Base-by-base conservation (phyloP, 37 sponge, comb jelly and placozoan genomes). In the Petrosia ficiformis region DNA sequence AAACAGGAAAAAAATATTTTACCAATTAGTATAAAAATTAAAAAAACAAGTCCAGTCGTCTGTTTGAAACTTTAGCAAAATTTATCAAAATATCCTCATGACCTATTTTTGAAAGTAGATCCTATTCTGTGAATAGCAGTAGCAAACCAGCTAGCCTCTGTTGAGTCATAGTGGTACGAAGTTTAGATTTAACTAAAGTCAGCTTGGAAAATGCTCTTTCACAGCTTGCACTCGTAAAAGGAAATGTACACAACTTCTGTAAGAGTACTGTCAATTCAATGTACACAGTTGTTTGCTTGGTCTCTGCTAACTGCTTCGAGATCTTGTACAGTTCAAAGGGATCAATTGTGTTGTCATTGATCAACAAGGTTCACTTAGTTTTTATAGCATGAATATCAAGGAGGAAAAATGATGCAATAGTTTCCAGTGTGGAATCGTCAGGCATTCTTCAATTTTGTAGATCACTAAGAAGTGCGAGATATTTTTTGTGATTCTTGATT, bases 271-370 rank as follows among this genome's bases (percentile, higher is more conserved):
- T 72, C 4, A 72, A 32, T 72, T 72, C 73, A 72, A 42, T 44
- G 56, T 72, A 72, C 41, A 72, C 73, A 72, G 41, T 30, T 44
- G 73, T 72, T 72, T 56, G 4, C 4, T 72, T 72, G 33, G 40
- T 72, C 30, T 72, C 73, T 26, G 73, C 73, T 24, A 72, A 72
- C 26, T 72, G 73, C 54, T 72, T 41, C 32, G 44, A 44, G 24
- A 72, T 72, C 32, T 43, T 43, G 21, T 6, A 72, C 10, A 56
- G 73, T 4, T 43, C 6, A 44, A 56, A 44, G 28, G 73, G 26
- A 72, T 72, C 73, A 72, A 72, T 72, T 32, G n/a, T 56, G n/a
- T 6, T 41, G 56, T 72, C 73, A 72, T 72, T 72, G 4, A 72
- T 29, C 56, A 72, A 11, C 73, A 72, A 32, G 4, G 14, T 44